Evolutionary conservation across 2,797 vertebrate genomes (phyloP).

Genomic region (Labeo calbasu): DNA sequence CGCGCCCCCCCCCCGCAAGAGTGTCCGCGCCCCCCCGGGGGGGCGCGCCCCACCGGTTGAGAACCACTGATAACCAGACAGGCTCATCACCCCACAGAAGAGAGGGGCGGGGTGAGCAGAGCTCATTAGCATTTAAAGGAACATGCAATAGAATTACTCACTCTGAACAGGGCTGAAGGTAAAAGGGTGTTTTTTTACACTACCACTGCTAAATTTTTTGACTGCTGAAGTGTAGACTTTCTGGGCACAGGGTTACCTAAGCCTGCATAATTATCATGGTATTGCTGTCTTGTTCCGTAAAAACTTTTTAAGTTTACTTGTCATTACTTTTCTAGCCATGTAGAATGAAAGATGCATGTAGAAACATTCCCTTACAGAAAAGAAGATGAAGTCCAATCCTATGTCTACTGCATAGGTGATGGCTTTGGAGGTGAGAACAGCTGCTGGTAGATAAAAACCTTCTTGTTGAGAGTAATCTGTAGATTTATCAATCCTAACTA

Average conservation of each 20-base stretch:
- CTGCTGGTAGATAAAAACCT: neutral
- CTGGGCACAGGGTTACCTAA: neutral
- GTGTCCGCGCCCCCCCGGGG: too few relatives aligned
- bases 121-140: too few relatives aligned
- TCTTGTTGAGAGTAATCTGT: neutral
- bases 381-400: neutral
- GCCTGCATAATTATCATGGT: neutral
- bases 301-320: neutral
- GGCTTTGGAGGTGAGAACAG: neutral
- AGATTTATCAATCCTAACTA: neutral
- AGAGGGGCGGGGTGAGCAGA: too few relatives aligned
- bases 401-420: neutral
- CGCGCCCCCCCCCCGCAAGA: too few relatives aligned
- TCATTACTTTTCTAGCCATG: neutral
- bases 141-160: too few relatives aligned
- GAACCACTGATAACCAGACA: too few relatives aligned
- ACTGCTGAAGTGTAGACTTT: neutral
- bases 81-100: too few relatives aligned
- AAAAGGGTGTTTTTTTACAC: too few relatives aligned
- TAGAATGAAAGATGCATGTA: neutral
- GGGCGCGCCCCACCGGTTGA: too few relatives aligned
- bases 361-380: neutral
- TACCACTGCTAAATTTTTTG: neutral
- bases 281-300: neutral
- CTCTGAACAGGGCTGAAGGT: too few relatives aligned